These are phyloP conservation scores for Agelaius tricolor DNA, from an alignment of 2,113 vertebrate species.

Conservation along the genomic window DNA sequence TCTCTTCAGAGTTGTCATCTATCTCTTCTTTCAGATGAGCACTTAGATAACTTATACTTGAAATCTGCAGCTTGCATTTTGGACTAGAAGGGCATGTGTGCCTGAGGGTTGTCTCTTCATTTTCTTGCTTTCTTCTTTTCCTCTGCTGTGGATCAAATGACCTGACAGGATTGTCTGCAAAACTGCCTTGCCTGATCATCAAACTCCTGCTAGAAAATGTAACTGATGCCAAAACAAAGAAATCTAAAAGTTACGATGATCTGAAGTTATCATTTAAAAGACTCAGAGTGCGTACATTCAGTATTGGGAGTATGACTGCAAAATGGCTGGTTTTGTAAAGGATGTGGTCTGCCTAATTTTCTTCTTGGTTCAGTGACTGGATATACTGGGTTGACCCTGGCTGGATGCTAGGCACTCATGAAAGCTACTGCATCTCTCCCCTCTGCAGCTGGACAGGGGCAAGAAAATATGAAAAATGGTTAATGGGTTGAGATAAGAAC, in stretches of 20 bases:
- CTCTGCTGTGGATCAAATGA: not conserved
- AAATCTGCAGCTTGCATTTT: not conserved
- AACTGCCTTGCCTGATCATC: not conserved
- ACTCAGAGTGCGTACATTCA: rapidly evolving
- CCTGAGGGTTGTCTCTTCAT: not conserved
- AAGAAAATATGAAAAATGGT: not conserved
- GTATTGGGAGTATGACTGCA: not conserved
- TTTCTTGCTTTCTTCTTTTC: not conserved
- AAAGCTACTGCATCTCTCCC: not conserved
- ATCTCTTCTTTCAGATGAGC: not conserved
- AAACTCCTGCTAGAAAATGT: not conserved
- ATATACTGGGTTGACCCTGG: not conserved
- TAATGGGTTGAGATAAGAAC: not conserved
- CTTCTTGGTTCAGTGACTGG: not conserved
- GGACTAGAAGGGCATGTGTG: not conserved
- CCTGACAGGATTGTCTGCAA: not conserved
- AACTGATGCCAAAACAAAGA: not conserved
- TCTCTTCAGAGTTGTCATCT: not conserved
- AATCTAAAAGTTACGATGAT: not conserved
- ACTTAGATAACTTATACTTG: not conserved
- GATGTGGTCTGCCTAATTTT: not conserved
- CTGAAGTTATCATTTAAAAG: not conserved
- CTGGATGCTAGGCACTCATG: not conserved
- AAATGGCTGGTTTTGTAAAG: not conserved
- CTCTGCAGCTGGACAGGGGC: not conserved